These are phyloP conservation scores for Myopa testacea DNA, from an alignment of 2,888 invertebrate species.

Conservation along the genomic window DNA sequence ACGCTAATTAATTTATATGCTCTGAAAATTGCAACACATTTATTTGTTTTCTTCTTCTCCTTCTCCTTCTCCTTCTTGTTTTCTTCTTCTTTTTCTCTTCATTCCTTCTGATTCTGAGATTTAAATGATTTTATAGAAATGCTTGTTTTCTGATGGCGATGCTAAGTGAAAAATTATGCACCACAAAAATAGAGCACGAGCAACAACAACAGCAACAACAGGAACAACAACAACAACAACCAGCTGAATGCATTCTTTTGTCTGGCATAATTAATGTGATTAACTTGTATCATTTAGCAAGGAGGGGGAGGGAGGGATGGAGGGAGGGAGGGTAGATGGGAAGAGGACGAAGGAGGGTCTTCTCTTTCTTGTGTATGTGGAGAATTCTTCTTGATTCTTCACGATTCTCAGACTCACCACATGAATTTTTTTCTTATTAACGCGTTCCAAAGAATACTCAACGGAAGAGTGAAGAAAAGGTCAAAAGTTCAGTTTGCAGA, in stretches of 20 bases:
- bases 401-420: no score
- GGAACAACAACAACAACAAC: neutral
- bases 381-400: no score
- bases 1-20: constrained; percentile 29
- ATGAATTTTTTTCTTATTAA: no score
- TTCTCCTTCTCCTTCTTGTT: neutral
- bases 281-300: no score
- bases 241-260: neutral
- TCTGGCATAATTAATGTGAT: constrained; percentile 4
- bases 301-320: no score
- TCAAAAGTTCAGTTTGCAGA: no score
- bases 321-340: no score
- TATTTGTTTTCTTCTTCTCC: neutral
- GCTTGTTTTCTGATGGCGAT: neutral
- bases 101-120: neutral
- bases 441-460: no score
- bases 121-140: constrained; percentile 16
- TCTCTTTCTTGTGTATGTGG: no score
- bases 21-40: constrained; percentile 26
- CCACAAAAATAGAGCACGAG: neutral
- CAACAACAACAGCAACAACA: neutral
- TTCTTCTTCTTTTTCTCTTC: neutral
- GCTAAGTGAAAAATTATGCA: constrained; percentile 5
- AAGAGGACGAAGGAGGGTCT: no score
- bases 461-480: no score